Conservation (phyloP, 2,113 vertebrate genomes). For the Solea solea region DNA sequence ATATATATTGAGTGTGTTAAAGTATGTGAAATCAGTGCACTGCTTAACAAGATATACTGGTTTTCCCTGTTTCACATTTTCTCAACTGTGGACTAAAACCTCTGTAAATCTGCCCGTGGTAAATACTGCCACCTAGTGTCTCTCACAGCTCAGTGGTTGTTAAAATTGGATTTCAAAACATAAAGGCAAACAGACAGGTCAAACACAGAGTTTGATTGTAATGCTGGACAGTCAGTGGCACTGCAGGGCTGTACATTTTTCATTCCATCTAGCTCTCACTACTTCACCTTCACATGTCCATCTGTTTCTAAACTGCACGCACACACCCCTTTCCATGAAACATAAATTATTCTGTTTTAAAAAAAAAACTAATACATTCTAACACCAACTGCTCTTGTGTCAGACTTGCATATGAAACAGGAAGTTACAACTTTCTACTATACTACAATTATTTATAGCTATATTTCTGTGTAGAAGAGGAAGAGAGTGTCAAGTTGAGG, state of each 20-base stretch:
- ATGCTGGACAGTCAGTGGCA: constrained; percentile 53
- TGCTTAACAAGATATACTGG: background rate
- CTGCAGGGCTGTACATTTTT: constrained; percentile 50
- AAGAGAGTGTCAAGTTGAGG: constrained; percentile 33
- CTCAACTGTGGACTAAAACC: background rate
- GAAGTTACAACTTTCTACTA: background rate
- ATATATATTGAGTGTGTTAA: too few relatives aligned
- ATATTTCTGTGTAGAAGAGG: constrained; percentile 10
- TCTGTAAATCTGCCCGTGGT: background rate
- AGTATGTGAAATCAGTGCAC: background rate
- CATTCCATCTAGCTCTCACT: constrained; percentile 62
- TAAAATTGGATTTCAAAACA: too few relatives aligned
- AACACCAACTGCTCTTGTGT: background rate
- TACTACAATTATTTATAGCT: background rate
- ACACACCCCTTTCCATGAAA: too few relatives aligned
- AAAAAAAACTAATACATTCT: background rate
- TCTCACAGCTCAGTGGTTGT: background rate
- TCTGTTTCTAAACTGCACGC: too few relatives aligned
- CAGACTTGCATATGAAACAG: background rate
- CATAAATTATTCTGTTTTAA: too few relatives aligned
- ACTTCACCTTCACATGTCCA: constrained; percentile 22
- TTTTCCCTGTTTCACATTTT: background rate
- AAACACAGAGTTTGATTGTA: constrained; percentile 66
- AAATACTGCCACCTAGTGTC: constrained; percentile 61
- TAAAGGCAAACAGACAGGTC: too few relatives aligned